Conservation (phyloP, 2,113 vertebrate genomes). For the Pholis gunnellus region DNA sequence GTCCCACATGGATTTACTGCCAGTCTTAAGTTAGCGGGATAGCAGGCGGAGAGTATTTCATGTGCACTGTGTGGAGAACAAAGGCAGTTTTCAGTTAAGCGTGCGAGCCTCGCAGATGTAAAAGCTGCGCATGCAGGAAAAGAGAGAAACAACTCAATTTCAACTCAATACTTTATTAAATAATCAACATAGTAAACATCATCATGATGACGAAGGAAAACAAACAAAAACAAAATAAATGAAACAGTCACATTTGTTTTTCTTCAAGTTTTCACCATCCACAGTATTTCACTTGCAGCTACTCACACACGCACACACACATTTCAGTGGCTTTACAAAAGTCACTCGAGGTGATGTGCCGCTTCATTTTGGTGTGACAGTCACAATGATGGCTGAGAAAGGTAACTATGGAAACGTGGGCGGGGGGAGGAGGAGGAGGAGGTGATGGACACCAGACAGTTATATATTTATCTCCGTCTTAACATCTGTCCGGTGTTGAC, state of each 20-base stretch:
- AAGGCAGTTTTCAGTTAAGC: constrained; percentile 40
- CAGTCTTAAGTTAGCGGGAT: constrained; percentile 28
- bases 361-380: constrained; percentile 37
- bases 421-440: neutral
- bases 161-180: constrained; percentile 83
- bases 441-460: constrained; percentile 8
- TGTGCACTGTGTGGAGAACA: constrained; percentile 43
- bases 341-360: constrained; percentile 52
- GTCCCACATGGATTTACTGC: constrained; percentile 62
- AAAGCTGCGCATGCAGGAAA: neutral
- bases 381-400: constrained; percentile 8
- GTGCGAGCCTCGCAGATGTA: constrained; percentile 38
- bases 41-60: constrained; percentile 36
- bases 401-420: constrained; percentile 51
- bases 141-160: constrained; percentile 23
- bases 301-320: constrained; percentile 8
- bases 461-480: constrained; percentile 13
- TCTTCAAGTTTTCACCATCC: constrained; percentile 72
- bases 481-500: constrained; percentile 28
- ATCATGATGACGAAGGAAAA: constrained; percentile 62
- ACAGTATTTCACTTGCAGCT: constrained; percentile 42
- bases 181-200: constrained; percentile 72
- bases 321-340: constrained; percentile 63
- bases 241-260: constrained; percentile 71
- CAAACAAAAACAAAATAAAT: constrained; percentile 46